Evolutionary conservation across 2,888 invertebrate genomes (phyloP).

Genomic region (Catocala nupta): DNA sequence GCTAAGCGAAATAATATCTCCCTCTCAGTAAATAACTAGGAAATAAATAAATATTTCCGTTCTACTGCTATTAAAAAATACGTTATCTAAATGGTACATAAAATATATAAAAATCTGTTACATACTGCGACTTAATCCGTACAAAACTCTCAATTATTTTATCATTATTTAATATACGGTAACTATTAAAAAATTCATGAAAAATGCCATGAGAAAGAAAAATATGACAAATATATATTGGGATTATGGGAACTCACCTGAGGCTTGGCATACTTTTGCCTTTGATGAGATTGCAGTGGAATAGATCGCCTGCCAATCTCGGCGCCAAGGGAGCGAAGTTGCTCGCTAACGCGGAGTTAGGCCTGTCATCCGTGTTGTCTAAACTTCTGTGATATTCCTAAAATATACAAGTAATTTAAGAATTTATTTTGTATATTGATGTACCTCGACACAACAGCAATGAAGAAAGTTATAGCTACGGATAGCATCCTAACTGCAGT

Average conservation of each 20-base stretch:
- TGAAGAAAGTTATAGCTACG: conserved; percentile 78
- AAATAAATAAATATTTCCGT: conserved; percentile 23
- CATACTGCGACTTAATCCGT: conserved; percentile 23
- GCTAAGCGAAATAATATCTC: conserved; percentile 15
- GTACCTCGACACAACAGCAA: conserved; percentile 14
- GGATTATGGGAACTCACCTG: conserved; percentile 88
- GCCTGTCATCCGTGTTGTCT: conserved; percentile 93
- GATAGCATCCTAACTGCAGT: conserved; percentile 89
- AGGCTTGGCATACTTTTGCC: conserved; percentile 99
- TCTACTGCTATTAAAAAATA: conserved; percentile 45
- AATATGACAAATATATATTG: conserved; percentile 12
- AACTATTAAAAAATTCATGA: conserved; percentile 31
- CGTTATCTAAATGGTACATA: conserved; percentile 28
- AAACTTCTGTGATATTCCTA: conserved; percentile 94
- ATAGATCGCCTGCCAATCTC: conserved; percentile 81
- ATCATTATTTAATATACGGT: conserved; percentile 24
- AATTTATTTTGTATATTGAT: conserved; percentile 1
- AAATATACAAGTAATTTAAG: conserved; percentile 45
- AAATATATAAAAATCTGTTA: conserved; percentile 25
- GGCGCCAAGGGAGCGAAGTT: conserved; percentile 88
- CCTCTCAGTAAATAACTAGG: conserved; percentile 30
- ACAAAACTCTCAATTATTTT: conserved; percentile 20
- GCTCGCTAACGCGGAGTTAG: conserved; percentile 90
- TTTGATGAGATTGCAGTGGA: conserved; percentile 92
- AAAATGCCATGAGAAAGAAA: conserved; percentile 41